These are phyloP conservation scores for Clytia hemisphaerica DNA, from an alignment of 30 jellyfish, hydroid and myxozoan genomes.

Conservation along the genomic window DNA sequence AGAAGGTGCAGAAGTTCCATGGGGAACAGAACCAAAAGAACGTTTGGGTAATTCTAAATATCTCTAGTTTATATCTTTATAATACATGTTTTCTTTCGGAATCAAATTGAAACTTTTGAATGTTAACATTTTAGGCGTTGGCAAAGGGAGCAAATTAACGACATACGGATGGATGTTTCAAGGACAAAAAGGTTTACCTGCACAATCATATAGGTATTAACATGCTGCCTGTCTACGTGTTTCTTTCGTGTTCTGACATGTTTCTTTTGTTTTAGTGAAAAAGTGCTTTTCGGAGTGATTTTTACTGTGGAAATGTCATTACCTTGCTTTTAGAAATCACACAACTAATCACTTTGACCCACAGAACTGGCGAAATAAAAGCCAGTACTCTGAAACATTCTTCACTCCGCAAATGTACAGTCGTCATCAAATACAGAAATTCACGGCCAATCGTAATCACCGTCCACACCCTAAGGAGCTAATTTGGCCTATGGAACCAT, in stretches of 20 bases:
- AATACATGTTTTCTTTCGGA: neutral
- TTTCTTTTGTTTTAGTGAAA: too few relatives aligned
- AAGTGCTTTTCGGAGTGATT: too few relatives aligned
- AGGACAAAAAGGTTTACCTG: slow-evolving; percentile 79
- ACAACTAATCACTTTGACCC: slow-evolving; percentile 63
- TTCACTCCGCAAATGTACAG: slow-evolving; percentile 69
- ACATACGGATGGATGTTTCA: slow-evolving; percentile 61
- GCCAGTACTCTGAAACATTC: slow-evolving; percentile 55
- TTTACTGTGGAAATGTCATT: neutral
- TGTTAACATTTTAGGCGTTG: neutral
- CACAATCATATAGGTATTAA: slow-evolving; percentile 72
- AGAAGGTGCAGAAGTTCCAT: neutral
- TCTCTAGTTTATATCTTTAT: neutral
- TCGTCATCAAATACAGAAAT: slow-evolving; percentile 49
- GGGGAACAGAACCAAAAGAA: slow-evolving; percentile 6
- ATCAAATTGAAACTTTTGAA: neutral
- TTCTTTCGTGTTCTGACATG: too few relatives aligned
- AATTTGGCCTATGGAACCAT: slow-evolving; percentile 76
- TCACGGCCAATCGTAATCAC: slow-evolving; percentile 61
- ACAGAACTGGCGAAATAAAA: slow-evolving; percentile 54
- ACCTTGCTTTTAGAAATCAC: slow-evolving; percentile 32
- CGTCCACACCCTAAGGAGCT: slow-evolving; percentile 77
- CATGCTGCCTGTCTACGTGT: too few relatives aligned
- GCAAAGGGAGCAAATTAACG: slow-evolving; percentile 5
- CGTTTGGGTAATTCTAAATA: too few relatives aligned